Percentiles rank a stretch among this genome's conserved stretches.
These are phyloP conservation scores for Etia nguti DNA, from an alignment of 2,113 vertebrate genomes.

Conservation along the genomic window DNA sequence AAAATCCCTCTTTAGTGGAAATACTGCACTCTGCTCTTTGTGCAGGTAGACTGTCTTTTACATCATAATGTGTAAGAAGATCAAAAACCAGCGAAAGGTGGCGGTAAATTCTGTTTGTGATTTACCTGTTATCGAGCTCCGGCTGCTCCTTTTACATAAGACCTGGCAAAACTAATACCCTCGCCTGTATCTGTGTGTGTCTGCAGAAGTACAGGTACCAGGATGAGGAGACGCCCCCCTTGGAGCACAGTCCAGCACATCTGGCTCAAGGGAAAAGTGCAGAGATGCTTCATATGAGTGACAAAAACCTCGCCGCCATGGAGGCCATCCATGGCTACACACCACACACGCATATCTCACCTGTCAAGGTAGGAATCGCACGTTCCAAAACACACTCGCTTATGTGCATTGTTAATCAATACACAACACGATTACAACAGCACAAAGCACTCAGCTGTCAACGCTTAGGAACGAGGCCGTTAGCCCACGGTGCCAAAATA, in stretches of 20 bases:
- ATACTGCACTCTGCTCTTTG: not conserved
- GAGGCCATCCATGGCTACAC: constrained; percentile 93
- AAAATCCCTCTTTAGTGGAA: not conserved
- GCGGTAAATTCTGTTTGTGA: not conserved
- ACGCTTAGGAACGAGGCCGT: not conserved
- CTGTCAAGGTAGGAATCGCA: constrained; percentile 80
- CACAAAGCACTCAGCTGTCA: not conserved
- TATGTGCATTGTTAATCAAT: not conserved
- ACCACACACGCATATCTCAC: constrained; percentile 94
- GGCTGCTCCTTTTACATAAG: not conserved
- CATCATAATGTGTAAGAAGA: not conserved
- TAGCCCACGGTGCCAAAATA: not conserved
- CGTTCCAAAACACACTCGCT: not conserved
- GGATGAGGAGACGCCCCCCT: constrained; percentile 90
- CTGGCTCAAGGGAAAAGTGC: constrained; percentile 85
- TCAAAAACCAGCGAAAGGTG: not conserved
- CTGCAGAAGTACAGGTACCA: constrained; percentile 94
- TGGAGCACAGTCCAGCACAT: constrained; percentile 91
- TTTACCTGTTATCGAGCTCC: not conserved
- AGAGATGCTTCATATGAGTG: constrained; percentile 92
- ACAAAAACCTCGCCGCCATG: constrained; percentile 94
- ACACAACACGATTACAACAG: not conserved
- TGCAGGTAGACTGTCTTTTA: not conserved
- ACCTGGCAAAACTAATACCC: not conserved
- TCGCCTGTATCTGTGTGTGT: not conserved